Conservation (phyloP, 2,113 vertebrate genomes). For the Strix aluco region DNA sequence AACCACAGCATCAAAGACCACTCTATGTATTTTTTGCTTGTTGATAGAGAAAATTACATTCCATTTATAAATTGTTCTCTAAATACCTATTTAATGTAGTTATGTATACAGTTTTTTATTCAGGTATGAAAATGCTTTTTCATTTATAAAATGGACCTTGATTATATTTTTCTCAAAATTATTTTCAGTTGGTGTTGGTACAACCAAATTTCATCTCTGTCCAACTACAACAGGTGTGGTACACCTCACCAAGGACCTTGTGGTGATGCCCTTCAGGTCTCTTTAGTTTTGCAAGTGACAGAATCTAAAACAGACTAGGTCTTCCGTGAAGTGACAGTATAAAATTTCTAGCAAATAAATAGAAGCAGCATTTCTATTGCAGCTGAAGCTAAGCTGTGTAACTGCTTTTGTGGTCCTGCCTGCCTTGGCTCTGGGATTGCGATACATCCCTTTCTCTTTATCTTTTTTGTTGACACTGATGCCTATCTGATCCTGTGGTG, state of each 20-base stretch:
- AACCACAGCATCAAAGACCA: neutral
- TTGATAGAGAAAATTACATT: neutral
- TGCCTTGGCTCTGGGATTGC: neutral
- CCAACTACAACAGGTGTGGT: neutral
- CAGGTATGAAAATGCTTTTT: neutral
- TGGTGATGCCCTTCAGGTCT: neutral
- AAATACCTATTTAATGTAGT: neutral
- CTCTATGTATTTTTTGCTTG: neutral
- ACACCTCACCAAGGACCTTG: neutral
- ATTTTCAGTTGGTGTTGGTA: neutral
- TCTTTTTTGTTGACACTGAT: neutral
- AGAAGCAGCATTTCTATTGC: neutral
- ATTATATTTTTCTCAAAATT: neutral
- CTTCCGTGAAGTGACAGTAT: neutral
- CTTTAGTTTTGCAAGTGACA: neutral
- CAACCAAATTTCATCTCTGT: neutral
- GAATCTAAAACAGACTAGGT: neutral
- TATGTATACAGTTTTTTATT: neutral
- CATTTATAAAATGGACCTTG: neutral
- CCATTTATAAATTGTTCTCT: neutral
- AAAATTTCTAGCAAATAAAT: neutral
- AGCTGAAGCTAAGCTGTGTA: neutral
- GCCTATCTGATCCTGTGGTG: neutral
- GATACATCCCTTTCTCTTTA: neutral
- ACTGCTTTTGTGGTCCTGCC: neutral